A percentile compares a stretch with the other conserved stretches of the same genome.
These are phyloP conservation scores for Eretmochelys imbricata DNA, from an alignment of 2,113 vertebrate genomes.

Conservation along the genomic window DNA sequence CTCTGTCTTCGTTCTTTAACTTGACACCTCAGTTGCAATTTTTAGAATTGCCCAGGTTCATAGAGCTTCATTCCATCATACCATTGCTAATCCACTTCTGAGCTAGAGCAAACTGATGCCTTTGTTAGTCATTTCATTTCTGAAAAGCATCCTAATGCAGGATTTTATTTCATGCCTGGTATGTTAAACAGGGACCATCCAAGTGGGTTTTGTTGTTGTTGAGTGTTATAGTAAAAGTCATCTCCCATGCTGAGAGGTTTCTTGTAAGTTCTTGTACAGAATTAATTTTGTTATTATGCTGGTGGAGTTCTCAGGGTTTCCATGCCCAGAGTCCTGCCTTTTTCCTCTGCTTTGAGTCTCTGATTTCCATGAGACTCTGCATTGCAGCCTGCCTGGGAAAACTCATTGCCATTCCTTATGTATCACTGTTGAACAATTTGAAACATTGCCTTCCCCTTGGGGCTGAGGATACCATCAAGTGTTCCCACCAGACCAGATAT, in stretches of 20 bases:
- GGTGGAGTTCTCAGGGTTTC: not conserved
- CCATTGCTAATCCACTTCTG: not conserved
- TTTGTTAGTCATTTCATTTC: not conserved
- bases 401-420: not conserved
- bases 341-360: not conserved
- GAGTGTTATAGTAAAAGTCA: not conserved
- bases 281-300: not conserved
- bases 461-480: not conserved
- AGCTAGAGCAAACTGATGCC: not conserved
- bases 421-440: not conserved
- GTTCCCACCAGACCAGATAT: not conserved
- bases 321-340: not conserved
- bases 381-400: not conserved
- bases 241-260: not conserved
- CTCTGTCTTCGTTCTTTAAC: not conserved
- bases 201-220: not conserved
- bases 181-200: not conserved
- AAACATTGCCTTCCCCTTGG: not conserved
- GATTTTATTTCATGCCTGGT: not conserved
- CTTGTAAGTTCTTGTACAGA: rapidly evolving
- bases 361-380: not conserved
- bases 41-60: not conserved
- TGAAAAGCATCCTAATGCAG: not conserved
- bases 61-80: rapidly evolving
- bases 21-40: not conserved